Percentiles rank a stretch among this genome's conserved stretches.
These are phyloP conservation scores for Pharmacophagus antenor DNA, from an alignment of 2,888 invertebrate genomes.

Conservation along the genomic window DNA sequence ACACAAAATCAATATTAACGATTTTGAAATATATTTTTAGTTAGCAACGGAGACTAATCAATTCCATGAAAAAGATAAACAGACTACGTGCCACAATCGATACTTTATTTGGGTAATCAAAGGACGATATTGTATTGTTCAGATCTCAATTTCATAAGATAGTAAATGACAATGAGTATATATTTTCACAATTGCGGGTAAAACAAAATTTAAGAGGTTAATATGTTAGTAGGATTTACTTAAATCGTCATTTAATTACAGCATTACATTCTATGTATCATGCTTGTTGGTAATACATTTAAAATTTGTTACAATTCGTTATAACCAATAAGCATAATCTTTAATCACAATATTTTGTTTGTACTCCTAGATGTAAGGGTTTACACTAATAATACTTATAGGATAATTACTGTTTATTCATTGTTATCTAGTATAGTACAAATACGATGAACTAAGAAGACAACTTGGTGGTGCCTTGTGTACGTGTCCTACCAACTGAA, in stretches of 20 bases:
- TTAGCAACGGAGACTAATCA: no score
- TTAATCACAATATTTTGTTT: background rate
- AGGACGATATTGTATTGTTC: slow-evolving; percentile 13
- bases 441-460: slow-evolving; percentile 1
- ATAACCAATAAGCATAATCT: slow-evolving; percentile 18
- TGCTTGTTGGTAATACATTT: slow-evolving; percentile 7
- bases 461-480: slow-evolving; percentile 11
- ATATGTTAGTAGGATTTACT: background rate
- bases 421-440: background rate
- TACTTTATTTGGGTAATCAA: slow-evolving; percentile 3
- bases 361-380: slow-evolving; percentile 13
- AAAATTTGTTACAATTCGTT: background rate
- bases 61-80: background rate
- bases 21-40: background rate
- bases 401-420: slow-evolving; percentile 1
- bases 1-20: background rate
- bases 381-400: slow-evolving; percentile 21
- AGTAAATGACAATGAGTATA: no score
- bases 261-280: background rate
- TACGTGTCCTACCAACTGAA: slow-evolving; percentile 10
- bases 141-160: no score
- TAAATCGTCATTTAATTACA: slow-evolving; percentile 19
- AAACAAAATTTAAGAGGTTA: background rate
- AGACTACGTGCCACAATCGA: slow-evolving; percentile 4
- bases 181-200: background rate